These are phyloP conservation scores for Drosophila sulfurigaster DNA, from an alignment of 1,140 invertebrate species.

Conservation along the genomic window DNA sequence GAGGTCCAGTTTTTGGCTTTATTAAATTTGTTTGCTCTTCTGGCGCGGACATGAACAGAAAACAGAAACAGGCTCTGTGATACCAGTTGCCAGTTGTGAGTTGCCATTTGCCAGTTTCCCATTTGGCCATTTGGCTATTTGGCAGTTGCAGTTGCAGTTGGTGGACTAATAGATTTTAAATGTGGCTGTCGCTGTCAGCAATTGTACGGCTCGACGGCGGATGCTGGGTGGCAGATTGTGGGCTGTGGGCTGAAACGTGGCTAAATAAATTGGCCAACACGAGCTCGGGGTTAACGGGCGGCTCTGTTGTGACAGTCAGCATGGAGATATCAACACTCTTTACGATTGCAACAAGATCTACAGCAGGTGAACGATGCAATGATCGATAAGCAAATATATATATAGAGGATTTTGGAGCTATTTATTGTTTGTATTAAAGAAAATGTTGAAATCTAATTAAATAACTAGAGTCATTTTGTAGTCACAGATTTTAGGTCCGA, in stretches of 20 bases:
- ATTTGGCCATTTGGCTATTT: conserved; percentile 24
- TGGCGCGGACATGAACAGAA: conserved; percentile 36
- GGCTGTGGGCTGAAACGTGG: conserved; percentile 31
- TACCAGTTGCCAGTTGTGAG: conserved; percentile 21
- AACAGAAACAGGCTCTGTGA: conserved; percentile 46
- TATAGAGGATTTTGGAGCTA: too few species aligned
- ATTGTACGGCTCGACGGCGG: conserved; percentile 11
- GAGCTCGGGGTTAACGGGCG: conserved; percentile 50
- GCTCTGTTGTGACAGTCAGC: conserved; percentile 68
- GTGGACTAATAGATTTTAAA: conserved; percentile 77
- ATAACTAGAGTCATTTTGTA: too few species aligned
- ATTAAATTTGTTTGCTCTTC: conserved; percentile 71
- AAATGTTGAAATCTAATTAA: too few species aligned
- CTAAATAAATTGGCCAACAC: conserved; percentile 74
- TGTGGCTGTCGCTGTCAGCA: conserved; percentile 77
- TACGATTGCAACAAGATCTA: conserved; percentile 21
- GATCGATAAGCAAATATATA: neutral
- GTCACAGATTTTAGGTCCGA: too few species aligned
- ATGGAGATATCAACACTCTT: conserved; percentile 54
- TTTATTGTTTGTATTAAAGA: too few species aligned
- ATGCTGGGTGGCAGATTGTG: conserved; percentile 14
- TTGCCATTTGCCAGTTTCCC: conserved; percentile 26
- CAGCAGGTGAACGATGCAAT: neutral
- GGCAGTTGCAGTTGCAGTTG: conserved; percentile 46
- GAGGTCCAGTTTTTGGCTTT: conserved; percentile 44